Evolutionary conservation across 2,888 invertebrate genomes (phyloP).

Genomic region (Seira ritae): DNA sequence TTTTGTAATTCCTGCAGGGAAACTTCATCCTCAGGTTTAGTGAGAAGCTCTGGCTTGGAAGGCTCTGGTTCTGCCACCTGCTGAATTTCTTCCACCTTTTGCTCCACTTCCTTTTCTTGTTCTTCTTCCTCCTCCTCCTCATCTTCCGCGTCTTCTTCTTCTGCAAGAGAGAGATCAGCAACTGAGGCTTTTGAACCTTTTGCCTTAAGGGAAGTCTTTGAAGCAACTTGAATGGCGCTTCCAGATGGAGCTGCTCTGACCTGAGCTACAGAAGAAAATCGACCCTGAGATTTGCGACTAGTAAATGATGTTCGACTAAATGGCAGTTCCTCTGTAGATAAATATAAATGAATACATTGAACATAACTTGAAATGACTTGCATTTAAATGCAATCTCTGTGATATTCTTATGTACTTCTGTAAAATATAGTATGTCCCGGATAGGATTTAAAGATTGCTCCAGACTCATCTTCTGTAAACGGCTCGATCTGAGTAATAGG

Average conservation of each 20-base stretch:
- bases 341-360: not conserved
- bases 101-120: not conserved
- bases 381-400: not conserved
- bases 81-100: not conserved
- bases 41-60: too few relatives aligned
- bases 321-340: not conserved
- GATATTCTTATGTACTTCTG: not conserved
- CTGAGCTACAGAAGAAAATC: too few relatives aligned
- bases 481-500: conserved; percentile 58
- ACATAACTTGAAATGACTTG: too few relatives aligned
- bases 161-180: not conserved
- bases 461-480: conserved; percentile 48
- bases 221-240: too few relatives aligned
- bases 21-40: too few relatives aligned
- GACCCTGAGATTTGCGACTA: not conserved
- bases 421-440: conserved; percentile 53
- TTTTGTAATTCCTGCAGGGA: conserved; percentile 37
- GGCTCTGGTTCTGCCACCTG: not conserved
- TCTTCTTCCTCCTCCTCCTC: not conserved
- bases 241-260: too few relatives aligned
- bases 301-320: not conserved
- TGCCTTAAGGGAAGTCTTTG: too few relatives aligned
- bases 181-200: not conserved
- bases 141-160: not conserved
- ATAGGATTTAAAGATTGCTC: conserved; percentile 55